Evolutionary conservation across 2,113 vertebrate genomes (phyloP), one percentile per base, ranked within the genome.

Genomic region (Pao palembangensis): DNA sequence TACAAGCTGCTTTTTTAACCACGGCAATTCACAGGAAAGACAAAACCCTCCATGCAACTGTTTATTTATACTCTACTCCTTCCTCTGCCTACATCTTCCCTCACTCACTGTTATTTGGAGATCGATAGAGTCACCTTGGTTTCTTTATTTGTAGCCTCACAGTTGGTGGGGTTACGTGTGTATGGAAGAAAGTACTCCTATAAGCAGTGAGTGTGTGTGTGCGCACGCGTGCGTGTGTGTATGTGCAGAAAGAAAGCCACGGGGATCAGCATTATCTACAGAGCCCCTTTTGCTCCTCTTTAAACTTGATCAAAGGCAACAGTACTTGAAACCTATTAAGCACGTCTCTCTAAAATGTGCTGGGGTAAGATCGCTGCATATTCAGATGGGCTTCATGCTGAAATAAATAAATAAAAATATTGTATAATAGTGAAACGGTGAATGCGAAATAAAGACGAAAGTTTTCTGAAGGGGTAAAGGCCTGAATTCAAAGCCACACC

Each of bases 111-210:
- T 81, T 85, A 85, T 86, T 83, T 79, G 64, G 73, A 83, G 85
- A 92, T 90, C 90, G 76, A 91, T 91, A 81, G 79, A 90, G 89
- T 91, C 89, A 92, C 90, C 90, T 92, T 92, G 90, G 86, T 83
- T 89, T 72, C 25, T 89, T 88, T 90, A 87, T 91, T 91, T 90
- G 89, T 90, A 91, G 88, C 82, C 83, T 84, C 62, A 61, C 70
- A 73, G 79, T 85, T 84, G 81, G 85, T 81, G 82, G 70, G 86
- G 78, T 82, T 78, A 77, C 81, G 68, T 74, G 73, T 69, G 77
- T 82, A 77, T 81, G 76, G 55, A 75, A 72, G 84, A 67, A 58
- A 65, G 73, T 41, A 67, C 71, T 79, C 54, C 67, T 67, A n/a
- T 44, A 50, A 64, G 55, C 18, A 46, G 56, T 58, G 49, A 51